Conservation (phyloP, 1,140 invertebrate genomes). For the Brachionus paranguensis region DNA sequence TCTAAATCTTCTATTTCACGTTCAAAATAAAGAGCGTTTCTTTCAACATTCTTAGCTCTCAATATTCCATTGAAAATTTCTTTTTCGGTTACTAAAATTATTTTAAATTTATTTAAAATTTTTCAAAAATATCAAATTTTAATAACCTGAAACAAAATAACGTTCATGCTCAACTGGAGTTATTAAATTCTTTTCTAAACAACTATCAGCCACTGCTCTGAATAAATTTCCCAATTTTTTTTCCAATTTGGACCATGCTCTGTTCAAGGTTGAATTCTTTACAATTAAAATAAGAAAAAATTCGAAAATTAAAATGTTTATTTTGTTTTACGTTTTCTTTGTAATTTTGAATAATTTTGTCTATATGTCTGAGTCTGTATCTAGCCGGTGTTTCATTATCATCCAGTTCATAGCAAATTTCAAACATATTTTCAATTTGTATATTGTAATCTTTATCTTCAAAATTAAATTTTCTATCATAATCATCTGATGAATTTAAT, state of each 20-base stretch:
- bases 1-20: constrained; percentile 34
- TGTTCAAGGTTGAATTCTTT: background rate
- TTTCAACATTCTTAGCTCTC: background rate
- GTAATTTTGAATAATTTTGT: background rate
- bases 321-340: background rate
- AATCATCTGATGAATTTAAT: background rate
- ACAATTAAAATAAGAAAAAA: background rate
- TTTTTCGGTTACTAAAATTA: constrained; percentile 9
- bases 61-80: constrained; percentile 30
- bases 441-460: background rate
- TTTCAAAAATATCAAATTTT: too few species aligned
- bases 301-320: background rate
- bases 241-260: background rate
- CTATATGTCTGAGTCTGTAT: background rate
- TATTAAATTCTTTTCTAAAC: background rate
- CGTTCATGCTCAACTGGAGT: background rate
- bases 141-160: background rate
- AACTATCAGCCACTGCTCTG: background rate
- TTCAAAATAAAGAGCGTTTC: background rate
- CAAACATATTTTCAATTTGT: constrained; percentile 2
- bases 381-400: constrained; percentile 24
- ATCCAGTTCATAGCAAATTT: constrained; percentile 13
- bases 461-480: background rate
- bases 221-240: background rate
- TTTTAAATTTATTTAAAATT: too few species aligned